phyloP scores from a whole-genome alignment of 2,797 vertebrate species.

The Picus viridis region DNA sequence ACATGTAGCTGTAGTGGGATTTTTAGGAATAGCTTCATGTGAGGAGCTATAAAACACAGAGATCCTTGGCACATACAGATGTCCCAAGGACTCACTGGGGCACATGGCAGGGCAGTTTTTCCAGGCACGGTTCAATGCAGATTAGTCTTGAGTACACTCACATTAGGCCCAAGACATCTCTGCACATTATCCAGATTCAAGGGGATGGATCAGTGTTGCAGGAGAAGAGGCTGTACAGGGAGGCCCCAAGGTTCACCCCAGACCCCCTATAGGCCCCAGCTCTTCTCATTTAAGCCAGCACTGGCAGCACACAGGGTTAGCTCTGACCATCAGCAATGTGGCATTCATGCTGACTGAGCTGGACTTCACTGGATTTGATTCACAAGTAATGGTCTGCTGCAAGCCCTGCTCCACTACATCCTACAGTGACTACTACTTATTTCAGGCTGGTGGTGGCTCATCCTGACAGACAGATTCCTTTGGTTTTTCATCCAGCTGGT shows the following conservation, averaged over 20 bases:
- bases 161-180: not conserved
- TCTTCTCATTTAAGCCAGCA: not conserved
- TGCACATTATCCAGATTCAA: not conserved
- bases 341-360: fast-evolving
- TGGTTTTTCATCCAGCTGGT: not conserved
- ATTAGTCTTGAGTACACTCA: not conserved
- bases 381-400: not conserved
- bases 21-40: constrained; percentile 41
- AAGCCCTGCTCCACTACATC: not conserved
- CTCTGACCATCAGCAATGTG: not conserved
- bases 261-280: not conserved
- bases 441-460: not conserved
- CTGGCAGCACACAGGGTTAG: fast-evolving
- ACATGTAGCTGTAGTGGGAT: not conserved
- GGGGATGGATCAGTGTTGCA: not conserved
- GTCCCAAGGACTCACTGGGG: not conserved
- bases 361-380: not conserved
- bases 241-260: not conserved
- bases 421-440: not conserved
- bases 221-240: not conserved
- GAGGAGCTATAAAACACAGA: not conserved
- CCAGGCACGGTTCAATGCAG: not conserved
- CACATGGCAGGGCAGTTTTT: not conserved
- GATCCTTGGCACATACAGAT: not conserved
- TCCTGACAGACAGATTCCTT: not conserved